Evolutionary conservation across 2,888 invertebrate species (phyloP), one percentile per base, ranked within the genome.

Genomic region (Hypomecis punctinalis): DNA sequence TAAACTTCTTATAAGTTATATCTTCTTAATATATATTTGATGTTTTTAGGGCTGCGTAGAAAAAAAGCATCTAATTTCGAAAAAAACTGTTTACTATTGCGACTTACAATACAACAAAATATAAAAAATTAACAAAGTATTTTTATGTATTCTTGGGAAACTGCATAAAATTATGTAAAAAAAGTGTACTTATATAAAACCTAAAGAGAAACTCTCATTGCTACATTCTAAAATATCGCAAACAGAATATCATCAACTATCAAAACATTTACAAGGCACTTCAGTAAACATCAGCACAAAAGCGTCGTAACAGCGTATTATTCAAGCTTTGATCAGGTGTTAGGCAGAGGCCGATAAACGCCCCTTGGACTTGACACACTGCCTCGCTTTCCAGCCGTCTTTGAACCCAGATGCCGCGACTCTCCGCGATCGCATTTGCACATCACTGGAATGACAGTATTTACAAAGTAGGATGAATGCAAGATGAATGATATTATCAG

Each of bases 371-470:
- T 66, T 91, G 93, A 92, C 93, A 93, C 82, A 93, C 93, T 93
- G 92, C 91, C 93, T 93, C 88, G 90, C 92, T 93, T 93, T 93
- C 92, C 89, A 77, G 73, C 77, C 35, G 55, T 10, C 58, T 39
- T 48, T 53, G 51, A 33, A 53, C 60, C 66, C 57, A 65, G 66
- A 65, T 66, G 64, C 59, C 63, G 57, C 65, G 61, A 64, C 63
- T 68, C 67, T 68, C 64, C 66, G 43, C 35, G 64, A 66, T 69
- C 61, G 70, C 60, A 68, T 68, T 70, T 66, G 68, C 64, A 70
- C 68, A 68, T 68, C 69, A 43, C 57, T 48, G 11, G 40, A 23
- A 23, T 23, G 23, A 23, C 23, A 23, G 23, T 23, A n/a, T n/a
- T n/a, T n/a, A n/a, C n/a, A n/a, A n/a, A n/a, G n/a, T n/a, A n/a